Conservation (phyloP, 2,888 invertebrate species). For the Erannis defoliaria region DNA sequence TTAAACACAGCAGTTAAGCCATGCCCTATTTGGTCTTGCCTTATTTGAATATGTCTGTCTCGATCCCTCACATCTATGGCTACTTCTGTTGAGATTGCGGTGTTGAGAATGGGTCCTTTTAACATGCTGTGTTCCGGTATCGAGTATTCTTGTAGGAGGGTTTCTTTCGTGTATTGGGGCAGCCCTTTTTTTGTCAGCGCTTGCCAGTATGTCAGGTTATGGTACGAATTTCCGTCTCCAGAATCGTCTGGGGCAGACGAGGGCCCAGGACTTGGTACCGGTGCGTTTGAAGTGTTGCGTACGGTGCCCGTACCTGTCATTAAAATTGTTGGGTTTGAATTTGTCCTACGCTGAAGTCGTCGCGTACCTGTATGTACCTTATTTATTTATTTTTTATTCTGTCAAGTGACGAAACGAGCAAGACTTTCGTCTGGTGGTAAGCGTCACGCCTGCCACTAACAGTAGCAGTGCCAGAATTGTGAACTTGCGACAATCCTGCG, state of each 20-base stretch:
- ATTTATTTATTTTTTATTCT: no score
- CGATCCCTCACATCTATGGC: background rate
- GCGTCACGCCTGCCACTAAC: no score
- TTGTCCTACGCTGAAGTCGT: no score
- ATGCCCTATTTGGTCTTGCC: slow-evolving; percentile 1
- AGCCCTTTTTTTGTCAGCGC: background rate
- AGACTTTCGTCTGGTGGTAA: no score
- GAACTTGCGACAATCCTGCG: no score
- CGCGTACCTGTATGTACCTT: no score
- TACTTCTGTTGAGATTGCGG: background rate
- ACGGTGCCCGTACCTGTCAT: background rate
- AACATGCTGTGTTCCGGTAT: background rate
- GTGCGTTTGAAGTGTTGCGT: no score
- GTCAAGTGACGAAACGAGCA: no score
- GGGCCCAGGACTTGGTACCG: background rate
- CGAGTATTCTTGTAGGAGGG: background rate
- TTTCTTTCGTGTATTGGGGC: background rate
- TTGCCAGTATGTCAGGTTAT: background rate
- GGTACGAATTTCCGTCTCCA: background rate
- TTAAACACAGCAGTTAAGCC: background rate
- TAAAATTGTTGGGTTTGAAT: background rate
- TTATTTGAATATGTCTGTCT: background rate
- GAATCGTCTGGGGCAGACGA: background rate
- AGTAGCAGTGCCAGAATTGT: no score
- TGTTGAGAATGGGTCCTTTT: background rate